Conservation (phyloP, 2,113 vertebrate species). For the Trichechus manatus region DNA sequence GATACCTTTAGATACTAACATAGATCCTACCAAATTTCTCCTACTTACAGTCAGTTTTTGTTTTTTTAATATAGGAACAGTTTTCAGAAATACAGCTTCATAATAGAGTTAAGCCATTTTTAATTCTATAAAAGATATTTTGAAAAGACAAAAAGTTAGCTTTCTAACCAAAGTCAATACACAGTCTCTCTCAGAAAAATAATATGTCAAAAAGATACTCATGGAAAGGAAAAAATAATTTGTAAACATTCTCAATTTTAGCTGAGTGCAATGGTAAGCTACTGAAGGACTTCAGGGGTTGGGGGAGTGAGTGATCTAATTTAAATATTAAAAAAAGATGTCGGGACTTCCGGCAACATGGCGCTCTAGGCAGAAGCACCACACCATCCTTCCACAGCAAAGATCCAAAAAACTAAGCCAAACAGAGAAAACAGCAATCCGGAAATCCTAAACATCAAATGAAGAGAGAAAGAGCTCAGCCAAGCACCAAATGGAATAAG, state of each 20-base stretch:
- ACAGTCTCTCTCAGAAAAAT: background rate
- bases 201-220: background rate
- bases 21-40: background rate
- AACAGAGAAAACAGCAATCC: too few species aligned
- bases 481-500: too few species aligned
- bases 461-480: too few species aligned
- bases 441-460: too few species aligned
- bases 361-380: too few species aligned
- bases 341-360: too few species aligned
- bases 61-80: background rate
- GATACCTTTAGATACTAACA: background rate
- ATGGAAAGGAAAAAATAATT: background rate
- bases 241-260: background rate
- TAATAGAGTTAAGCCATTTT: constrained; percentile 4
- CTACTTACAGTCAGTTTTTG: background rate
- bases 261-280: background rate
- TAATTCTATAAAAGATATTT: background rate
- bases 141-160: background rate
- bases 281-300: background rate
- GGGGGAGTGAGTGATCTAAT: background rate
- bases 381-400: too few species aligned
- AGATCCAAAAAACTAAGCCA: too few species aligned
- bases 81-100: background rate
- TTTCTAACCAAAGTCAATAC: background rate
- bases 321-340: background rate